These are phyloP conservation scores for Bolinopsis microptera DNA, from an alignment of 37 sponge, comb jelly and placozoan genomes.

Conservation along the genomic window DNA sequence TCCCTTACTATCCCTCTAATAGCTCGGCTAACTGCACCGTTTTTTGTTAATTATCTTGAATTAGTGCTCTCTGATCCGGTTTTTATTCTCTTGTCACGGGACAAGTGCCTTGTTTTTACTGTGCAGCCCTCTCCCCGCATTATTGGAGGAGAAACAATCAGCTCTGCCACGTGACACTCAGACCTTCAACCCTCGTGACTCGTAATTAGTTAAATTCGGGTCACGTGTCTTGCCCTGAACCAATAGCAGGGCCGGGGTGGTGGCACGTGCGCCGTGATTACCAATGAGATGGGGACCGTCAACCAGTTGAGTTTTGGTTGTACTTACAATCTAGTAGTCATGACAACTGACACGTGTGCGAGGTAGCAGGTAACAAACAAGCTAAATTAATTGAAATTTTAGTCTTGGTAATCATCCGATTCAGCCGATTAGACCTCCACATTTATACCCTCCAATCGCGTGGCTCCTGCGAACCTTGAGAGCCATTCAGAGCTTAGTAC, in stretches of 20 bases:
- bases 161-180: not conserved
- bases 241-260: not conserved
- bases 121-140: not conserved
- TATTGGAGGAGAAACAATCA: not conserved
- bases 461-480: not conserved
- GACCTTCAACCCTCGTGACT: not conserved
- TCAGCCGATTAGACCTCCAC: slow-evolving; percentile 56
- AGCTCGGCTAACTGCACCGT: not conserved
- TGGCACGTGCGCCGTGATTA: not conserved
- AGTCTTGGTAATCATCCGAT: slow-evolving; percentile 59
- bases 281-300: slow-evolving; percentile 58
- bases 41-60: slow-evolving; percentile 28
- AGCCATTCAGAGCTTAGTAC: not conserved
- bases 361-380: slow-evolving; percentile 38
- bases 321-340: slow-evolving; percentile 26
- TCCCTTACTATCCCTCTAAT: not conserved
- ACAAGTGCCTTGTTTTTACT: slow-evolving; percentile 23
- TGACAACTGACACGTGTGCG: slow-evolving; percentile 34
- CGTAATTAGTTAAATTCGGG: slow-evolving; percentile 41
- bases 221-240: not conserved
- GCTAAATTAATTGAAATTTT: slow-evolving; percentile 64
- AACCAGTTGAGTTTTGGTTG: slow-evolving; percentile 33
- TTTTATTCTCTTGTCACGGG: not conserved
- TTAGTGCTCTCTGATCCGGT: slow-evolving; percentile 33
- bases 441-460: slow-evolving; percentile 42